Evolutionary conservation across 2,888 invertebrate genomes (phyloP), one percentile per base, ranked within the genome.

Genomic region (Ochropleura plecta): DNA sequence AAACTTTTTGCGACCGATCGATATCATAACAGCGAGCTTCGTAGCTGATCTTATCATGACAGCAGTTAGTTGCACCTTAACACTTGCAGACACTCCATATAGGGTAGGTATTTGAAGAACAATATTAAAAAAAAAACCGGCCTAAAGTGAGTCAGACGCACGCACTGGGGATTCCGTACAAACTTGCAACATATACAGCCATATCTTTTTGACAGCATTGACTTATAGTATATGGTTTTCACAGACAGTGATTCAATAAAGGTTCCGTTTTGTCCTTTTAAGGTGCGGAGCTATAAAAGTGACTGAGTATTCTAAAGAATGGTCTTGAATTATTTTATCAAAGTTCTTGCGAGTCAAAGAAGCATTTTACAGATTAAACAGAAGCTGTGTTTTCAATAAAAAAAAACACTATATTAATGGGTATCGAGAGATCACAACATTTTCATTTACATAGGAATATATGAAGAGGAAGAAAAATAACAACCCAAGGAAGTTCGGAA

Each of bases 1-100:
- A 12, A 42, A 16, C 20, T 80, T 77, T 73, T 77, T 77, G 57
- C 49, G 1, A 46, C 9, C n/a, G 81, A 80, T 79, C n/a, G 48
- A 62, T 59, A 81, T 77, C 81, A 64, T 46, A 64, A 42, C 51
- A 73, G 63, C 40, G n/a, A 51, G 40, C 12, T 57, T 48, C 59
- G 30, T 51, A 49, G 9, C 18, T 48, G 81, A 77, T 80, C 44
- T 63, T 72, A 76, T 79, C 76, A 0, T 8, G 63, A 63, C 40
- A 57, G 18, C 20, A 8, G 20, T 73, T 46, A 80, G 20, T 40
- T 55, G 63, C 42, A 46, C 20, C 16, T 46, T 46, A 46, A 64
- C 73, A 64, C 68, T 40, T 59, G 12, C 10, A 59, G 18, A 59
- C n/a, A 44, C 18, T 51, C 49, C 57, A 18, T 46, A 40, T 2